Conservation (phyloP, 2,797 vertebrate species). For the Falco peregrinus region DNA sequence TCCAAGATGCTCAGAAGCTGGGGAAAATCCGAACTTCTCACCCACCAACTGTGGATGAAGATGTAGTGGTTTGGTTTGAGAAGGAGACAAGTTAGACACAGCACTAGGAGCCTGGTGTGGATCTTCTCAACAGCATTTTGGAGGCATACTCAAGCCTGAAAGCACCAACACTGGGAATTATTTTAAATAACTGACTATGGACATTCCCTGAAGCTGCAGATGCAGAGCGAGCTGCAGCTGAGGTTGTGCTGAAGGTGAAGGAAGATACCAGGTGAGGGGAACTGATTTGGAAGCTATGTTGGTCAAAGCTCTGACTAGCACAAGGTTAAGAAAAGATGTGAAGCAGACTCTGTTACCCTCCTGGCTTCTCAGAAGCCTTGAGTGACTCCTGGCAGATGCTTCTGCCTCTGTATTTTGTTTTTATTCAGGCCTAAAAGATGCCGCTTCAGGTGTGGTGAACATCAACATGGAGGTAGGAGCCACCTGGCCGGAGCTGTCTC, state of each 20-base stretch:
- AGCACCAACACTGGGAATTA: neutral
- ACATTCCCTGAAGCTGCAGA: neutral
- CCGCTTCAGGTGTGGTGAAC: neutral
- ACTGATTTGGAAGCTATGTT: neutral
- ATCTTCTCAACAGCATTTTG: neutral
- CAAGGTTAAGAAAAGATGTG: neutral
- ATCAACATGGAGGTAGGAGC: neutral
- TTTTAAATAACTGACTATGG: neutral
- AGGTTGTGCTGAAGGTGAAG: neutral
- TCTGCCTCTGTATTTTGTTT: neutral
- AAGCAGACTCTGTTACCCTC: neutral
- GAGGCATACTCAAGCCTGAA: neutral
- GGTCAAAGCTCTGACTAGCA: neutral
- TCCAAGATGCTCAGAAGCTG: neutral
- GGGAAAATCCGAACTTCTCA: neutral
- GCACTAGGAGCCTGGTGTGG: neutral
- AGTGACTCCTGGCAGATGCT: neutral
- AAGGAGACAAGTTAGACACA: neutral
- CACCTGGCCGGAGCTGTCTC: neutral
- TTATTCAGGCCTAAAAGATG: neutral
- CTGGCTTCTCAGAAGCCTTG: neutral
- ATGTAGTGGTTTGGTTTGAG: rapidly evolving
- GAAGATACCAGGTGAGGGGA: rapidly evolving
- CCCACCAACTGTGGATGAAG: neutral
- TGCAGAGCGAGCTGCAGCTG: neutral